Evolutionary conservation across 2,113 vertebrate species (phyloP).

Genomic region (Burhinus bistriatus): DNA sequence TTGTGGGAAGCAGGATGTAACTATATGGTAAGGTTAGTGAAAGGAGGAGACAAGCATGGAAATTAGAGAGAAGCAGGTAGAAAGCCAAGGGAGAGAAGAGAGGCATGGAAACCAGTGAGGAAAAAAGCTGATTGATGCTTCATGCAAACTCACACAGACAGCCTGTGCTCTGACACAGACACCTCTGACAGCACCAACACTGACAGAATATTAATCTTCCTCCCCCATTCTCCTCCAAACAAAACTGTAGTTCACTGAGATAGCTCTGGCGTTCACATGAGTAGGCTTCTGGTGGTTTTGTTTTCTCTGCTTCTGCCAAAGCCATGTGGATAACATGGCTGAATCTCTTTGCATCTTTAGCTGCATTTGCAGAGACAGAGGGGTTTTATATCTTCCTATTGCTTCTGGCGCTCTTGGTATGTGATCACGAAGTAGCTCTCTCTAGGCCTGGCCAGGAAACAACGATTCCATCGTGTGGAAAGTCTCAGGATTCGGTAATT

Average conservation of each 20-base stretch:
- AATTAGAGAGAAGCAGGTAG: background rate
- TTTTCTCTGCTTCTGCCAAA: conserved; percentile 1
- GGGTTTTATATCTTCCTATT: background rate
- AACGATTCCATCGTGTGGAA: conserved; percentile 8
- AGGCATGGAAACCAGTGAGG: background rate
- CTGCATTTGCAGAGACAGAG: background rate
- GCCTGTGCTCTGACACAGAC: conserved; percentile 5
- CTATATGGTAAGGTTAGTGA: background rate
- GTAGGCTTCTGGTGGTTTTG: background rate
- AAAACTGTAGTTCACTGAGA: conserved; percentile 8
- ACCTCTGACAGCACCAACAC: background rate
- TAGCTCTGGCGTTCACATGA: background rate
- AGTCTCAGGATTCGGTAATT: background rate
- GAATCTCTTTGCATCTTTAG: background rate
- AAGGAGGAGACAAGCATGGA: background rate
- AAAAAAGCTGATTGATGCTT: background rate
- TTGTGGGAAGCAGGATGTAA: background rate
- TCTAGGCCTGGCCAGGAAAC: background rate
- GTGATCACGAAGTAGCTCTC: background rate
- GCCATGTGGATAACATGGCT: background rate
- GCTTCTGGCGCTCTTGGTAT: background rate
- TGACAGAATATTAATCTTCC: background rate
- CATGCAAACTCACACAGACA: background rate
- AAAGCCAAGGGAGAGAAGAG: background rate
- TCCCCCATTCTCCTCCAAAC: background rate